Base-by-base conservation (phyloP, 30 jellyfish, hydroid and myxozoan genomes). In the Mastigias papua region DNA sequence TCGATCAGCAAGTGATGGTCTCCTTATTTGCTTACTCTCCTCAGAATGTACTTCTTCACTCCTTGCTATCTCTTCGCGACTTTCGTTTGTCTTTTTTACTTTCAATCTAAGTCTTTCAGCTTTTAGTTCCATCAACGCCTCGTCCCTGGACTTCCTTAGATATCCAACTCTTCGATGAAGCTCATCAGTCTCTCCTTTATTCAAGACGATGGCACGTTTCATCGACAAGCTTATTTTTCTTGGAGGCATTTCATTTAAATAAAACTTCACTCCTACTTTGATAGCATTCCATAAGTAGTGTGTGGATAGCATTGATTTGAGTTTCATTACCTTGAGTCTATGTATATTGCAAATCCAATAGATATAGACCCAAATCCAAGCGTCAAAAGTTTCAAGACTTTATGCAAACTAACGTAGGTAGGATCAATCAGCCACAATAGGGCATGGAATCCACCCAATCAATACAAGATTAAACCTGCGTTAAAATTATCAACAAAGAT, bases 71-170 rank as follows among this genome's bases (percentile, higher is more conserved):
- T 64, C 81, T 4, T 80, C 73, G 34, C 72, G 61, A 19, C 22
- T 25, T 0, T 80, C 81, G 35, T 63, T 34, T n/a, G 33, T 80
- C 78, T 65, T 60, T 21, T 61, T 63, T 1, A 80, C 28, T 34
- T 58, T 58, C 23, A 80, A 51, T 23, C 90, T 26, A n/a, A 63
- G 34, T 34, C 71, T 34, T 65, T 80, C 90, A 8, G 90, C 81
- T 49, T 37, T 80, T 32, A 80, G 61, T 67, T 80, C 90, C 90
- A 80, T 80, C n/a, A 80, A 31, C 9, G 90, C 34, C 79, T 80
- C 90, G 48, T 80, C 90, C 61, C 90, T 80, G 33, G 90, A 26
- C 54, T 80, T 80, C 25, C 81, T 60, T 1, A 80, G 81, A 49
- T 80, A 65, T 1, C 48, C 63, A 25, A 80, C 90, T 21, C 27